Percentiles rank a stretch among this genome's conserved stretches.
Conservation (phyloP, 2,113 vertebrate genomes). For the Poicephalus gulielmi region DNA sequence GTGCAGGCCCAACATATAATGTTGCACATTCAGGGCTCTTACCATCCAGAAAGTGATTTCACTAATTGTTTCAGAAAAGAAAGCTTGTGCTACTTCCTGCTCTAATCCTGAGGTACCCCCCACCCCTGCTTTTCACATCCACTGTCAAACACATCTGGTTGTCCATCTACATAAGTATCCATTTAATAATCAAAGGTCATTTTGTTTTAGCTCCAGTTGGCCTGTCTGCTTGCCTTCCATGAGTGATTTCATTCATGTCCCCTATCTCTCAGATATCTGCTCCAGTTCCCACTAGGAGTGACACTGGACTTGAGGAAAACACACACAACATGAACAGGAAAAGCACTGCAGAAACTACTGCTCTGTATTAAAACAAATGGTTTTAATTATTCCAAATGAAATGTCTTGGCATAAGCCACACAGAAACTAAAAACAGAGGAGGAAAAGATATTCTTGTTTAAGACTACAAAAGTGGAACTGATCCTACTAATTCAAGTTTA, state of each 20-base stretch:
- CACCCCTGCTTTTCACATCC: background rate
- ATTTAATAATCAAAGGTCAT: slow-evolving; percentile 71
- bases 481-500: slow-evolving; percentile 45
- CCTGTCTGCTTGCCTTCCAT: slow-evolving; percentile 11
- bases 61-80: slow-evolving; percentile 68
- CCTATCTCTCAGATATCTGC: slow-evolving; percentile 28
- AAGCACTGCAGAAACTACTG: slow-evolving; percentile 26
- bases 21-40: background rate
- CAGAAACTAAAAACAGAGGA: background rate
- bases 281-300: background rate
- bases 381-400: slow-evolving; percentile 58
- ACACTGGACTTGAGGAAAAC: background rate
- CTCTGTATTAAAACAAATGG: slow-evolving; percentile 38
- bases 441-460: slow-evolving; percentile 57
- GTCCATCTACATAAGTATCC: slow-evolving; percentile 30
- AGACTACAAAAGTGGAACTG: slow-evolving; percentile 46
- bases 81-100: slow-evolving; percentile 61
- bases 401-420: background rate
- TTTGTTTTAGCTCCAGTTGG: slow-evolving; percentile 37
- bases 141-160: slow-evolving; percentile 31
- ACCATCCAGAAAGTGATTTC: slow-evolving; percentile 69
- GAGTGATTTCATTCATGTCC: slow-evolving; percentile 53
- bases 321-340: background rate
- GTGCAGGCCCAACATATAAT: background rate
- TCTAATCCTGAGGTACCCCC: slow-evolving; percentile 38